Evolutionary conservation across 2,888 invertebrate species (phyloP).

Genomic region (Brachycybe producta): DNA sequence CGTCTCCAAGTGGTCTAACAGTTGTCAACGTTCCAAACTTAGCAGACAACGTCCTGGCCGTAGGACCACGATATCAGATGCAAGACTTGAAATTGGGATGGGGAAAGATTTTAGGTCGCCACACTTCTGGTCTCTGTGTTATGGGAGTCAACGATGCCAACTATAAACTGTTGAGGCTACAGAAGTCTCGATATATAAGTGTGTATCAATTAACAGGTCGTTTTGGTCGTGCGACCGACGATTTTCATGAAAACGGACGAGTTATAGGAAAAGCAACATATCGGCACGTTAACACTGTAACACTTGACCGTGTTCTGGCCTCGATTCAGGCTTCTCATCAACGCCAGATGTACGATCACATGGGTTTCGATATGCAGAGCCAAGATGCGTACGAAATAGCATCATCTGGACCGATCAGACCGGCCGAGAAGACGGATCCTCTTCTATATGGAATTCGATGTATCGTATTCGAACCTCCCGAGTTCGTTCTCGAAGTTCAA

Average conservation of each 20-base stretch:
- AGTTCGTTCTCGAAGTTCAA: constrained; percentile 73
- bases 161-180: not conserved
- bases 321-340: constrained; percentile 76
- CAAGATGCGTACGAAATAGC: constrained; percentile 85
- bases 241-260: constrained; percentile 54
- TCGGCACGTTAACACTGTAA: constrained; percentile 51
- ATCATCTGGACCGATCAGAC: constrained; percentile 63
- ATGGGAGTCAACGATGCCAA: not conserved
- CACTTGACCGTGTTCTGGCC: constrained; percentile 59
- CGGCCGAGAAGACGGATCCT: constrained; percentile 52
- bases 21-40: constrained; percentile 47
- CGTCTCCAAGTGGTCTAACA: constrained; percentile 13
- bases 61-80: constrained; percentile 58
- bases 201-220: constrained; percentile 60
- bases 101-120: constrained; percentile 47
- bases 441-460: constrained; percentile 76
- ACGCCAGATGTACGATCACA: constrained; percentile 62
- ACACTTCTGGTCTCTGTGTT: constrained; percentile 63
- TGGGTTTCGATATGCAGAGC: constrained; percentile 68
- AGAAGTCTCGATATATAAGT: too few relatives aligned
- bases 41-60: constrained; percentile 58
- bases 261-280: constrained; percentile 55
- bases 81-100: constrained; percentile 50
- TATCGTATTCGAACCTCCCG: constrained; percentile 62
- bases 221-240: constrained; percentile 63